Evolutionary conservation across 2,888 invertebrate genomes (phyloP), one percentile per base, ranked within the genome.

Genomic region (Asteroscopus sphinx): DNA sequence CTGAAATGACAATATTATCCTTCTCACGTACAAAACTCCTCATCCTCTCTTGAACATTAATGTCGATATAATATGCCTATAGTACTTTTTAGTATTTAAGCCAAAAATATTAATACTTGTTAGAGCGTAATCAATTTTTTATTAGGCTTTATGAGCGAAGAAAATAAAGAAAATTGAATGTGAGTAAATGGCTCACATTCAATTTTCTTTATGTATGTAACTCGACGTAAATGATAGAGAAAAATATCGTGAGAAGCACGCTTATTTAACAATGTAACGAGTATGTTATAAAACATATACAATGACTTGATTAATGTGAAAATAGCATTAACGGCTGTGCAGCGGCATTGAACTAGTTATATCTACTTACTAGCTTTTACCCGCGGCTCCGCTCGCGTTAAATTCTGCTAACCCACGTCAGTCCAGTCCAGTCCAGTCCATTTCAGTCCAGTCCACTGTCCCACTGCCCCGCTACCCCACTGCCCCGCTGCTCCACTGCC

Each of bases 1-100:
- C 74, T 68, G 45, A 59, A 79, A 76, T 73, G 76, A 72, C 76
- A 78, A 77, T 79, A 76, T 76, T 76, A 77, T 77, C 76, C 63
- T 69, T 71, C 73, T 71, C 70, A 69, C 68, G 68, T 72, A 62
- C 63, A 57, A n/a, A 61, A 65, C 73, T 64, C 53, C 60, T 66
- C 65, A 63, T 47, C 64, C 56, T 55, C 61, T 58, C 61, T 57
- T 52, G 26, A 53, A 61, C 68, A 60, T 72, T 49, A 76, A 72
- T 63, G 54, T 45, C 56, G 62, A 55, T 54, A 53, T 56, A 57
- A 70, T 65, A 42, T 36, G 35, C 42, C 42, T 33, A 32, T 39
- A 42, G 54, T 45, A 61, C 47, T 55, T 70, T 57, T 33, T 37
- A 69, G 55, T 47, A 42, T 54, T 60, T 39, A 52, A 48, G 44